Evolutionary conservation across 1,140 invertebrate genomes (phyloP), one percentile per base, ranked within the genome.

Genomic region (Acyrthosiphon pisum): DNA sequence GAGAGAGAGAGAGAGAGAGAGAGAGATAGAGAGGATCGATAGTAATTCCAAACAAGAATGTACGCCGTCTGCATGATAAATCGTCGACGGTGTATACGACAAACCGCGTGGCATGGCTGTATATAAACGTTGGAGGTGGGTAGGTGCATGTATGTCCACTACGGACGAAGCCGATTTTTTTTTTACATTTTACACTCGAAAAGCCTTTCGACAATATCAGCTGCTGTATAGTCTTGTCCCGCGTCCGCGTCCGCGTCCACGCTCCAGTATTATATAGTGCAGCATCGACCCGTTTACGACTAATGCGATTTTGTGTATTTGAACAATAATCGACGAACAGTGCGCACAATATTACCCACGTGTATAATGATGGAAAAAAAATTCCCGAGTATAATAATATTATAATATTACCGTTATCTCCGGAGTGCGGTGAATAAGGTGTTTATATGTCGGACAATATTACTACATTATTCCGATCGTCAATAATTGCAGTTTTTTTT

Each of bases 51-150:
- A 90, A 90, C 89, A 68, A 90, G 89, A 68, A 56, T 60, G 35
- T 68, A 90, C 89, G 89, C 89, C 89, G 89, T 68, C 89, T 90
- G 89, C 89, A 90, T 90, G 53, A 68, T 68, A 90, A 90, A 90
- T 89, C 88, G 88, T 56, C 23, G 1, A 37, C 37, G 37, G 2
- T n/a, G 37, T 37, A 37, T 53, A 56, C 50, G 88, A 89, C 48
- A 56, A 56, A 89, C 88, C 26, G 35, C 20, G 22, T 53, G 87
- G 87, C 37, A 87, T 48, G 7, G 50, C 48, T 22, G 50, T 23
- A 20, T 23, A 20, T 9, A 50, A 14, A 50, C 48, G 48, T 50
- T 11, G 2, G 48, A 50, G 11, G 53, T 56, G 26, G 30, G 56
- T 60, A 30, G 23, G 23, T 60, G 18, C 48, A 2, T 9, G 14